A percentile compares a stretch with the other conserved stretches of the same genome.
These are phyloP conservation scores for Mus caroli DNA, from an alignment of 2,797 vertebrate species.

Conservation along the genomic window DNA sequence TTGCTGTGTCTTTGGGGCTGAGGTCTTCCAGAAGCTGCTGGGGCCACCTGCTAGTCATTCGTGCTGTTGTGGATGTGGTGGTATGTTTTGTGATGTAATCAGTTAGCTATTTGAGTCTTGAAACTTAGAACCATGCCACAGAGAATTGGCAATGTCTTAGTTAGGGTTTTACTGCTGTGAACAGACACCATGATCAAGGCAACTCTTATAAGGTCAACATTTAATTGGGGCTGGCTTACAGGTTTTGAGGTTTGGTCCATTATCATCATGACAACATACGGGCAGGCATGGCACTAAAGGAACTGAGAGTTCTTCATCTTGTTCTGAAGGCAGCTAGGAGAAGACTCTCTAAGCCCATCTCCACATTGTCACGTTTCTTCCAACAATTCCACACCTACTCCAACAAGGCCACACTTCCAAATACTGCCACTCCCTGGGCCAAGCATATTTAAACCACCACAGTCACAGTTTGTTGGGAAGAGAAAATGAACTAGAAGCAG, in stretches of 20 bases:
- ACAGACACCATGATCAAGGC: not conserved
- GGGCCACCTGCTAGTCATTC: not conserved
- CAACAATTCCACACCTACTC: not conserved
- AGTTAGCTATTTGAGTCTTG: slow-evolving; percentile 80
- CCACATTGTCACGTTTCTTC: not conserved
- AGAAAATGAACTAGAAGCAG: slow-evolving; percentile 22
- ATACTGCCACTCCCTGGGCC: not conserved
- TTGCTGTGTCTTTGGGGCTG: not conserved
- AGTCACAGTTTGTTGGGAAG: slow-evolving; percentile 15
- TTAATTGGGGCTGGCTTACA: not conserved
- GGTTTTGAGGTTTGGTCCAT: not conserved
- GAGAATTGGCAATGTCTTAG: not conserved
- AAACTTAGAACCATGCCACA: slow-evolving; percentile 84
- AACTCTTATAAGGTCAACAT: not conserved
- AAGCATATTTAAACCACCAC: not conserved
- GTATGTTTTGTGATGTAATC: slow-evolving; percentile 64
- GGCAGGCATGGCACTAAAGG: not conserved
- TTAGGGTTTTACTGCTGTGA: not conserved
- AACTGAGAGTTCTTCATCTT: not conserved
- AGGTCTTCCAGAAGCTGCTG: not conserved
- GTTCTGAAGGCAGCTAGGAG: not conserved
- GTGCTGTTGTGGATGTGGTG: slow-evolving; percentile 46
- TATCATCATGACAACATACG: not conserved
- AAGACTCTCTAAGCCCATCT: not conserved
- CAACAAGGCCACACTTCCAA: not conserved